A percentile compares a stretch with the other conserved stretches of the same genome.
Evolutionary conservation across 1,140 invertebrate genomes (phyloP).

Genomic region (Philotrypesis tridentata): DNA sequence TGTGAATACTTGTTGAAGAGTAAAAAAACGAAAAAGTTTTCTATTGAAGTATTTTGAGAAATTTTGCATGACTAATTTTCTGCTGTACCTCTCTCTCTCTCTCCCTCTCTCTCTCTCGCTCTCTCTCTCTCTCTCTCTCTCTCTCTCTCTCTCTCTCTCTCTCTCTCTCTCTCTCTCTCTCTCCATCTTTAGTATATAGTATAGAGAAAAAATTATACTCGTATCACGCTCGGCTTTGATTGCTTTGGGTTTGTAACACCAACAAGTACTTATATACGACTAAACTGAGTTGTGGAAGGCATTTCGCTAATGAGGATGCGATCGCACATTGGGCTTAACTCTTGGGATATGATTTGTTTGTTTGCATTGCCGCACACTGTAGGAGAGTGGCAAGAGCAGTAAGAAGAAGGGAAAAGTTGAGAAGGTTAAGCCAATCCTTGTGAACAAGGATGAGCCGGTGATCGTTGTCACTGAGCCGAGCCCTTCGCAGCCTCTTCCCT

Average conservation of each 20-base stretch:
- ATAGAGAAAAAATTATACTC: too few relatives aligned
- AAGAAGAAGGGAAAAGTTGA: conserved; percentile 75
- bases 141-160: neutral
- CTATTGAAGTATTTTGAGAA: neutral
- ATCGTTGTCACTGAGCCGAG: conserved; percentile 63
- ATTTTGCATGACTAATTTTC: conserved; percentile 9
- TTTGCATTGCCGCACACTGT: conserved; percentile 55
- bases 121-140: neutral
- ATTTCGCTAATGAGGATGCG: neutral
- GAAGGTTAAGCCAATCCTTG: conserved; percentile 77
- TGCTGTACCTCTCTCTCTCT: neutral
- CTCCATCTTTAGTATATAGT: too few relatives aligned
- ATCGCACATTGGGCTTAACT: conserved; percentile 29
- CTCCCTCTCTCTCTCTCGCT: neutral
- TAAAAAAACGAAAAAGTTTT: neutral
- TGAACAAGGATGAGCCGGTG: conserved; percentile 79
- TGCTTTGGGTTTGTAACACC: conserved; percentile 3
- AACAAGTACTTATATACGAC: neutral
- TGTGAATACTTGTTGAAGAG: conserved; percentile 25
- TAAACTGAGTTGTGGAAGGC: neutral
- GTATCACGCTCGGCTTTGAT: conserved; percentile 6
- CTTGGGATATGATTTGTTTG: conserved; percentile 48
- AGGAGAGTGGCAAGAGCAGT: conserved; percentile 68
- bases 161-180: neutral
- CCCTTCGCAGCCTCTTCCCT: conserved; percentile 58